Evolutionary conservation across 1,140 invertebrate species (phyloP), one percentile per base, ranked within the genome.

Genomic region (Drosophila sp.): DNA sequence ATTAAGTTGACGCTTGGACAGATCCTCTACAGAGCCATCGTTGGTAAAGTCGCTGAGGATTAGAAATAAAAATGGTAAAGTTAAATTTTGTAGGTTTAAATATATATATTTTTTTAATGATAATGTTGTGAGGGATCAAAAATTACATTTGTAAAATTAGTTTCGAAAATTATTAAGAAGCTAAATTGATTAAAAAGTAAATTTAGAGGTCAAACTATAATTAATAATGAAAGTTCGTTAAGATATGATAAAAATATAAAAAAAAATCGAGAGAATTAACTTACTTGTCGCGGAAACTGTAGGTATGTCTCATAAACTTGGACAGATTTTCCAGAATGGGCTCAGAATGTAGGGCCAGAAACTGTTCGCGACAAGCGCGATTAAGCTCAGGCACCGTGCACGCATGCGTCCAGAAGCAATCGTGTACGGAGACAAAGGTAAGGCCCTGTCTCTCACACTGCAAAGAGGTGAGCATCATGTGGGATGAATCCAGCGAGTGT

Each of bases 331-430:
- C 95, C 40, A 99, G 93, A 70, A 99, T 97, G 0, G 98, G 98
- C 89, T 98, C 93, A 14, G 95, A 96, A 92, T 99, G 98, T 7
- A 99, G 93, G 0, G 95, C 95, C 8, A 99, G 96, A 93, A 99
- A 99, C 92, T 99, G 98, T 91, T 99, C 95, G 40, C 99, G 94
- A 89, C 98, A 99, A 56, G 98, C 95, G 95, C 95, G 94, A 92
- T 98, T 99, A 98, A 99, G 98, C 16, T 93, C 92, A 59, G 97
- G 94, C 14, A 99, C 97, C 57, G 95, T 95, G 61, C 93, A 94
- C 0, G 98, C 95, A 93, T 99, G 99, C 7, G 99, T 99, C 99
- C 99, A 99, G 93, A 96, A 99, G 91, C 98, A 99, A 93, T 99
- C 99, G 92, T 99, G 99, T 9, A 99, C 98, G 0, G 98, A 98